phyloP scores from a whole-genome alignment of 2,888 invertebrate species.

The Zaprionus obscuricornis region DNA sequence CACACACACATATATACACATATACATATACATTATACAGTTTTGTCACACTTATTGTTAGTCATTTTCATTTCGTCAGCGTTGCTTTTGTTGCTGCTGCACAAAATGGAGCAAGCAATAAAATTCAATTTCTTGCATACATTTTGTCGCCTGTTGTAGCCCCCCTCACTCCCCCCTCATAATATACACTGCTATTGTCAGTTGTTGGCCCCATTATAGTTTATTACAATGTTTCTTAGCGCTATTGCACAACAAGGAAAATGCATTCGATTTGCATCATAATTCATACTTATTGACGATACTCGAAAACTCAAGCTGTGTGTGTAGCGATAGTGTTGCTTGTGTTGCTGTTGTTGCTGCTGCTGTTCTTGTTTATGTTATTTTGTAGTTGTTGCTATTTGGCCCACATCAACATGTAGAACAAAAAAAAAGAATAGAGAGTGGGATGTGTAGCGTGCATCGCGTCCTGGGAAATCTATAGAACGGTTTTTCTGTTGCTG shows the following conservation, averaged over 20 bases:
- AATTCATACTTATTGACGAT: constrained; percentile 51
- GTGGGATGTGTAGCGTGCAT: too few relatives aligned
- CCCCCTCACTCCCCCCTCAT: constrained; percentile 7
- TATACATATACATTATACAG: constrained; percentile 8
- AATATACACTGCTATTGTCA: too few relatives aligned
- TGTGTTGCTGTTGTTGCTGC: too few relatives aligned
- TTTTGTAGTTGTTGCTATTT: constrained; percentile 2
- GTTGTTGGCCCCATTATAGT: constrained; percentile 39
- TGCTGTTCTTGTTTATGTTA: constrained; percentile 31
- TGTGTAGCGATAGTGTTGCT: too few relatives aligned
- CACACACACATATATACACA: constrained; percentile 13
- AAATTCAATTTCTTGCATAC: constrained; percentile 74
- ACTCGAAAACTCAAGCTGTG: constrained; percentile 21
- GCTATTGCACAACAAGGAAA: constrained; percentile 53
- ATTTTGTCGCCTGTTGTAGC: constrained; percentile 46
- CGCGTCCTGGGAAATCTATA: constrained; percentile 62
- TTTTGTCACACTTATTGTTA: constrained; percentile 51
- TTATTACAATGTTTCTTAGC: constrained; percentile 31
- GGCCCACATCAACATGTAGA: not conserved
- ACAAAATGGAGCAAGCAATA: constrained; percentile 64
- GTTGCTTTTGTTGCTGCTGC: constrained; percentile 29
- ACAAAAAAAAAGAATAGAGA: too few relatives aligned
- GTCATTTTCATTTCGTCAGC: constrained; percentile 48
- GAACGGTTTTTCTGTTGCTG: constrained; percentile 42
- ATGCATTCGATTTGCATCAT: constrained; percentile 62